Conservation (phyloP, 37 sponge, comb jelly and placozoan genomes). For the Theonella swinhoei region DNA sequence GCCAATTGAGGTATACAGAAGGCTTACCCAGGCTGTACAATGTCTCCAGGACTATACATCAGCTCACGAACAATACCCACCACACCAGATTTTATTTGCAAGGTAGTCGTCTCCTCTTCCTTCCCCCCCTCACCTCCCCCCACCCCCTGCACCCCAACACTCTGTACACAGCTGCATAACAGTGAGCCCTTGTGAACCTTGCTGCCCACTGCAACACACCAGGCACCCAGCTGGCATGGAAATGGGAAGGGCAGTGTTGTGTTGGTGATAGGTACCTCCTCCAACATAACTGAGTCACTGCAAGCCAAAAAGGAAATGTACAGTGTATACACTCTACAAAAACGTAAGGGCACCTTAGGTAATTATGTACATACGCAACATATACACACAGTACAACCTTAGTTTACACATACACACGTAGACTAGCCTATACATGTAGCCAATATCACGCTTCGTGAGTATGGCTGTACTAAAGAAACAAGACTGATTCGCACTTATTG, state of each 20-base stretch:
- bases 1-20: too few species aligned
- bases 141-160: neutral
- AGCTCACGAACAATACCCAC: conserved; percentile 68
- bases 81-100: conserved; percentile 49
- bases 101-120: neutral
- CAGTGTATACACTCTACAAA: too few species aligned
- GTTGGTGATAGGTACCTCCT: neutral
- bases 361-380: too few species aligned
- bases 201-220: conserved; percentile 64
- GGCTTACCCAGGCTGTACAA: conserved; percentile 63
- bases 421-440: too few species aligned
- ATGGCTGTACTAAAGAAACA: too few species aligned
- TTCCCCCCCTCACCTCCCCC: neutral
- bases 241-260: neutral
- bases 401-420: too few species aligned
- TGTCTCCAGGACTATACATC: conserved; percentile 51
- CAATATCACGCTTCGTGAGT: too few species aligned
- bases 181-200: conserved; percentile 67
- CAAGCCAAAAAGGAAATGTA: neutral
- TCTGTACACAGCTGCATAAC: conserved; percentile 55
- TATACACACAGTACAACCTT: too few species aligned
- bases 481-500: too few species aligned
- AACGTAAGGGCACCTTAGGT: too few species aligned
- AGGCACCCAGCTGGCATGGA: conserved; percentile 28
- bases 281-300: neutral